phyloP scores from a whole-genome alignment of 2,888 invertebrate genomes.

The Hypomecis atomaria region DNA sequence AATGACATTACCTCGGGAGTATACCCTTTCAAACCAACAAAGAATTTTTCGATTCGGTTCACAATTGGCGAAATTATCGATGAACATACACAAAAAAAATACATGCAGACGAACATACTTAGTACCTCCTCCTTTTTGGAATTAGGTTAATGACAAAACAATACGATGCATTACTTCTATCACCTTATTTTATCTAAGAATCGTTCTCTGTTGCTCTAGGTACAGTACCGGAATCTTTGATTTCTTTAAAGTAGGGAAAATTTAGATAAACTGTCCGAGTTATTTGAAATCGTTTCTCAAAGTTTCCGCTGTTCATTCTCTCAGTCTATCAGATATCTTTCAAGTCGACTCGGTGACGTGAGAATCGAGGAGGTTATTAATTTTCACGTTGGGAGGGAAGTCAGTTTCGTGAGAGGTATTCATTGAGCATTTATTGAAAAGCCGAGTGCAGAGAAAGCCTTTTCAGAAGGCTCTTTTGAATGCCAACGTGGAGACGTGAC shows the following conservation, averaged over 20 bases:
- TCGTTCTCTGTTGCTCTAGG: no score
- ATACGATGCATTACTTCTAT: no score
- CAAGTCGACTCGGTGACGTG: slow-evolving; percentile 30
- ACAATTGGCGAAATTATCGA: no score
- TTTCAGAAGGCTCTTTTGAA: slow-evolving; percentile 65
- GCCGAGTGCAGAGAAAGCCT: slow-evolving; percentile 59
- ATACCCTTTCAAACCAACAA: no score
- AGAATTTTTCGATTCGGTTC: no score
- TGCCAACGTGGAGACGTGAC: slow-evolving; percentile 37
- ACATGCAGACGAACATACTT: no score
- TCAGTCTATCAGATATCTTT: slow-evolving; percentile 35
- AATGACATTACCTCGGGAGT: no score
- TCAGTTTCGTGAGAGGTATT: slow-evolving; percentile 55
- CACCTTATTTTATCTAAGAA: no score
- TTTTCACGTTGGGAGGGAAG: slow-evolving; percentile 52
- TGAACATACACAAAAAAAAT: no score
- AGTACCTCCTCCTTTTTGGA: no score
- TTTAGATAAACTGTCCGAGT: slow-evolving; percentile 23
- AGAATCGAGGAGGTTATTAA: slow-evolving; percentile 61
- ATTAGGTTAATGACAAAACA: no score
- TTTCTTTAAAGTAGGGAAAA: slow-evolving; percentile 11
- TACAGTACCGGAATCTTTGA: slow-evolving; percentile 1
- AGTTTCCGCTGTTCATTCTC: slow-evolving; percentile 36
- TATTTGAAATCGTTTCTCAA: slow-evolving; percentile 23
- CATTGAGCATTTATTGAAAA: slow-evolving; percentile 73